Percentiles rank a stretch among this genome's conserved stretches.
Conservation (phyloP, 2,888 invertebrate genomes). For the Erannis defoliaria region DNA sequence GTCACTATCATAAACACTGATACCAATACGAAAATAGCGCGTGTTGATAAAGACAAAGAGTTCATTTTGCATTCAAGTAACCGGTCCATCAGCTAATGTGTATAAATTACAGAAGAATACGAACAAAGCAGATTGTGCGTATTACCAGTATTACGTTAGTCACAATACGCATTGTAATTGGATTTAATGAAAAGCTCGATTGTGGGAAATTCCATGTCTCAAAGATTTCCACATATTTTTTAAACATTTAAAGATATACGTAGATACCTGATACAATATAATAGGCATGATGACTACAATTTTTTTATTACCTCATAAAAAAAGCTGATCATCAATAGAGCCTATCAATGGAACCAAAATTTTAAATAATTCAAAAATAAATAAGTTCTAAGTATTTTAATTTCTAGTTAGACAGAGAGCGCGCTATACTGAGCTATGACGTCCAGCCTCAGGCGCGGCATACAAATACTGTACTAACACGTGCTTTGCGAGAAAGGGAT, state of each 20-base stretch:
- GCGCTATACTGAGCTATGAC: too few relatives aligned
- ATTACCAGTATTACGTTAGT: background rate
- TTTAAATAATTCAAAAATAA: too few relatives aligned
- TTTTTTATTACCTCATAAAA: too few relatives aligned
- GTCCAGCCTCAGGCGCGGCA: too few relatives aligned
- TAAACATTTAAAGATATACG: background rate
- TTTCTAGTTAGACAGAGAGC: too few relatives aligned
- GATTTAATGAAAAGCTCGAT: slow-evolving; percentile 33
- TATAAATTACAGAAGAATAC: slow-evolving; percentile 26
- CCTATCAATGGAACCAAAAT: too few relatives aligned
- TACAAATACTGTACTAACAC: too few relatives aligned
- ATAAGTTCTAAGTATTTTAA: too few relatives aligned
- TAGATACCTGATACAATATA: background rate
- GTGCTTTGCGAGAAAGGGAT: too few relatives aligned
- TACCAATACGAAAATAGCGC: slow-evolving; percentile 16
- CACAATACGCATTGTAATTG: slow-evolving; percentile 19
- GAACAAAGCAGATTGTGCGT: slow-evolving; percentile 21
- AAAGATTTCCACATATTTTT: slow-evolving; percentile 6
- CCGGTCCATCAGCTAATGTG: slow-evolving; percentile 13
- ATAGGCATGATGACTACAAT: too few relatives aligned
- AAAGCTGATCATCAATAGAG: too few relatives aligned
- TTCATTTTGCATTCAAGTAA: slow-evolving; percentile 30
- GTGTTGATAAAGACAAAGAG: slow-evolving; percentile 28
- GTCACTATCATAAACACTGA: slow-evolving; percentile 13
- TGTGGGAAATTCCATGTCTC: slow-evolving; percentile 27